Percentiles rank a stretch among this genome's conserved stretches.
phyloP scores from a whole-genome alignment of 2,113 vertebrate genomes.

The Triplophysa rosa region DNA sequence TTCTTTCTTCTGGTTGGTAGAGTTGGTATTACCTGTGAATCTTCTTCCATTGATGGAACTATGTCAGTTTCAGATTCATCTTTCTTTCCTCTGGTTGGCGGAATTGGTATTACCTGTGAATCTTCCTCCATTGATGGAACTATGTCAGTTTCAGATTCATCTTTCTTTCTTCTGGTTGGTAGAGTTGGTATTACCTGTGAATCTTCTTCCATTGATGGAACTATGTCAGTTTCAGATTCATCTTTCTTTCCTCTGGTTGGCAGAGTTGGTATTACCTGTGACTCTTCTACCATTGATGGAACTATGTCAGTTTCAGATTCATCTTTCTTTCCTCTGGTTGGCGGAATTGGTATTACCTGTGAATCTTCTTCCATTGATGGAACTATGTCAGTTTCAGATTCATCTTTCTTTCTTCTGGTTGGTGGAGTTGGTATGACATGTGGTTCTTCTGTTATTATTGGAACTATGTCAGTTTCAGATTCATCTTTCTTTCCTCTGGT shows the following conservation, averaged over 20 bases:
- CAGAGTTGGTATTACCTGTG: neutral
- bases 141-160: neutral
- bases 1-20: neutral
- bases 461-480: neutral
- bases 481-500: neutral
- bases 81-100: neutral
- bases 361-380: neutral
- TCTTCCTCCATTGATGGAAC: no score
- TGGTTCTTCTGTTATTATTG: neutral
- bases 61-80: neutral
- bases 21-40: neutral
- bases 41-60: neutral
- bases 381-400: neutral
- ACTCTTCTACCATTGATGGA: no score
- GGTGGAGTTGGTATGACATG: neutral
- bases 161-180: constrained; percentile 17
- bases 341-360: no score
- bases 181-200: neutral
- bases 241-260: neutral
- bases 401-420: neutral
- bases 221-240: neutral
- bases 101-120: no score
- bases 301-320: no score
- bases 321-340: neutral
- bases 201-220: constrained; percentile 1